These are phyloP conservation scores for Lasioglossum albipes DNA, from an alignment of 1,140 invertebrate species.

Conservation along the genomic window DNA sequence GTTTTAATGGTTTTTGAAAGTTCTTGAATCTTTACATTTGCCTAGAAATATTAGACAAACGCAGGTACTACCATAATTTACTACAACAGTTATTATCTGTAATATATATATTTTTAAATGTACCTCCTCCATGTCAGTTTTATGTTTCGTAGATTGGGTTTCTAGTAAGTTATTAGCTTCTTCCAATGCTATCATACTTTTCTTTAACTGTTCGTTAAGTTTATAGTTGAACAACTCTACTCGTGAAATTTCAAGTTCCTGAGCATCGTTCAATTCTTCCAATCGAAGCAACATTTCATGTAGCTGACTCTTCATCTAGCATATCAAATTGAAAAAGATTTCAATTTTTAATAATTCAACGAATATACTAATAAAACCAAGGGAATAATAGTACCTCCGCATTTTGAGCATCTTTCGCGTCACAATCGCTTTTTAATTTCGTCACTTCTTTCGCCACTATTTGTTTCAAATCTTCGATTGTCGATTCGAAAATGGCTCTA, in stretches of 20 bases:
- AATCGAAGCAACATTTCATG: slow-evolving; percentile 70
- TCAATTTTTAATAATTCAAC: slow-evolving; percentile 3
- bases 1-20: slow-evolving; percentile 59
- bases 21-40: slow-evolving; percentile 54
- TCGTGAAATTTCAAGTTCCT: slow-evolving; percentile 65
- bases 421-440: slow-evolving; percentile 62
- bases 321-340: slow-evolving; percentile 24
- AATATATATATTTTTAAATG: not conserved
- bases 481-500: slow-evolving; percentile 64
- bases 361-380: slow-evolving; percentile 2
- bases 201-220: slow-evolving; percentile 62
- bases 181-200: slow-evolving; percentile 48
- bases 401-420: slow-evolving; percentile 61
- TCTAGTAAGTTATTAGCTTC: slow-evolving; percentile 52
- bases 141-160: slow-evolving; percentile 28
- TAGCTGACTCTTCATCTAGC: slow-evolving; percentile 69
- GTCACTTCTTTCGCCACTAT: slow-evolving; percentile 64
- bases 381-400: slow-evolving; percentile 59
- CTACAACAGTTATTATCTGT: not conserved
- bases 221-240: slow-evolving; percentile 67
- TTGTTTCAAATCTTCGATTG: slow-evolving; percentile 69
- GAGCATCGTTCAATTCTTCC: slow-evolving; percentile 71
- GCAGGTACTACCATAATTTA: too few relatives aligned
- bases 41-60: slow-evolving; percentile 56
- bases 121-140: slow-evolving; percentile 54